These are phyloP conservation scores for Neopipo cinnamomea DNA, from an alignment of 2,113 vertebrate genomes.

Conservation along the genomic window DNA sequence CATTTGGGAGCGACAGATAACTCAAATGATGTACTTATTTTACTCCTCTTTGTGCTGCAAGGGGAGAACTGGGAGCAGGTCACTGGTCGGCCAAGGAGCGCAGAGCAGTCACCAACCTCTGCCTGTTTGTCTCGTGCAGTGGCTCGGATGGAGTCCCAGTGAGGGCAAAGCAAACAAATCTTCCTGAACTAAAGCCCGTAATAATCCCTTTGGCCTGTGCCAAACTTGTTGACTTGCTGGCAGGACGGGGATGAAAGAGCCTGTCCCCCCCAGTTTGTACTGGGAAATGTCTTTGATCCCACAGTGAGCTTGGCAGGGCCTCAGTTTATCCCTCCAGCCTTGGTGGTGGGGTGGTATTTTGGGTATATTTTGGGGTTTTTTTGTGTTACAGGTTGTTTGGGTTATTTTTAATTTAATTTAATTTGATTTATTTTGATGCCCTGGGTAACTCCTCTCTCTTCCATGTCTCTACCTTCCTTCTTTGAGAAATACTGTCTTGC, in stretches of 20 bases:
- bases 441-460: neutral
- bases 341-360: neutral
- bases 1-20: neutral
- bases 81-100: neutral
- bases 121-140: neutral
- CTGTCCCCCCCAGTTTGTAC: neutral
- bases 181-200: neutral
- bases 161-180: neutral
- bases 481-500: neutral
- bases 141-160: neutral
- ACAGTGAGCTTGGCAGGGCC: neutral
- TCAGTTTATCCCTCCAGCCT: neutral
- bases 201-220: neutral
- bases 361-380: neutral
- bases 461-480: neutral
- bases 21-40: accelerated
- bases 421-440: neutral
- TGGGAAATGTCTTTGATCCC: neutral
- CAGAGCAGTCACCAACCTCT: neutral
- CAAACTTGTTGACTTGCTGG: neutral
- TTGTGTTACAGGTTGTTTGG: too few relatives aligned
- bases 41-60: neutral
- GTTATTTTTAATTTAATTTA: neutral
- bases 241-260: neutral
- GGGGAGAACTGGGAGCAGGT: neutral